These are phyloP conservation scores for Copidosoma floridanum DNA, from an alignment of 1,140 invertebrate species.

Conservation along the genomic window DNA sequence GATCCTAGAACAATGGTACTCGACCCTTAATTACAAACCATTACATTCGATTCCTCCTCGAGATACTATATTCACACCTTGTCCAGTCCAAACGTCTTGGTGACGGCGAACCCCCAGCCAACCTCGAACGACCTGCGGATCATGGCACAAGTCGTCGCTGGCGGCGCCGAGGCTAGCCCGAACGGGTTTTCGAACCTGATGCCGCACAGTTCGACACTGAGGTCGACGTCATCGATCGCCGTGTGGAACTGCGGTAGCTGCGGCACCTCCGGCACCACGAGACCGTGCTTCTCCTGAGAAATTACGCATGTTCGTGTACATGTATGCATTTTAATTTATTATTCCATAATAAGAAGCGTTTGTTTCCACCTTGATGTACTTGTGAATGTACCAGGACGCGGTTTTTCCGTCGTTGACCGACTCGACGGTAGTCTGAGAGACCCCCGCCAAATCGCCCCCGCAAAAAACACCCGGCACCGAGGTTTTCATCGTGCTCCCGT, in stretches of 20 bases:
- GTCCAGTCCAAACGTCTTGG: conserved; percentile 93
- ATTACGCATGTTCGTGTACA: neutral
- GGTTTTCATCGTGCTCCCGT: conserved; percentile 75
- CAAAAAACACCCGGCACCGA: conserved; percentile 80
- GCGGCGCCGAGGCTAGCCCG: conserved; percentile 94
- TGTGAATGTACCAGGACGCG: conserved; percentile 94
- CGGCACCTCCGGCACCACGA: conserved; percentile 65
- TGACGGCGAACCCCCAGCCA: conserved; percentile 95
- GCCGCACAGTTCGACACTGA: conserved; percentile 89
- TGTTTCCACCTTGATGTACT: conserved; percentile 76
- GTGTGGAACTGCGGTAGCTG: conserved; percentile 89
- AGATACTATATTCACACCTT: conserved; percentile 64
- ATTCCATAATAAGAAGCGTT: conserved; percentile 9
- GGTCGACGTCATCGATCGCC: conserved; percentile 89
- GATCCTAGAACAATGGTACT: conserved; percentile 68
- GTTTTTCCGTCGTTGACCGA: conserved; percentile 98
- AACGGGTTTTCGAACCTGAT: conserved; percentile 95
- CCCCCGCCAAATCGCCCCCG: conserved; percentile 91
- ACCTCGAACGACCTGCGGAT: conserved; percentile 91
- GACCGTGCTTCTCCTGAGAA: conserved; percentile 58
- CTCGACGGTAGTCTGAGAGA: conserved; percentile 96
- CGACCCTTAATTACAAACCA: no score
- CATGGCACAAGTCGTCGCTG: conserved; percentile 92
- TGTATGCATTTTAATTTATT: neutral
- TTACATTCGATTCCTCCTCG: no score